A percentile compares a stretch with the other conserved stretches of the same genome.
phyloP scores from a whole-genome alignment of 2,888 invertebrate species.

The Eupithecia inturbata region DNA sequence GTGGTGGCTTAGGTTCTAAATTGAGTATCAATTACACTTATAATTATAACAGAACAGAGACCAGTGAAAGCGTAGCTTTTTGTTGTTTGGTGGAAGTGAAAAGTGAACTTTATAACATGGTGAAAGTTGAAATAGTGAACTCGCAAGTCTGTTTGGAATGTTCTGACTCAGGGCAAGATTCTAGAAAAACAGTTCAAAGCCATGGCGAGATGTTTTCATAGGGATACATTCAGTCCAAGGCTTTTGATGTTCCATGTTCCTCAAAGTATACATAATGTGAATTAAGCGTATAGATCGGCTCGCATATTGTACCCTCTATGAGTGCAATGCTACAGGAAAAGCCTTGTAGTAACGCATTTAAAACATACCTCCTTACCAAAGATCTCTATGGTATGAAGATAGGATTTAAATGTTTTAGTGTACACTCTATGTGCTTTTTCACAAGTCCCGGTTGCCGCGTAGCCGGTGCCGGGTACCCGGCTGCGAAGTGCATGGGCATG shows the following conservation, averaged over 20 bases:
- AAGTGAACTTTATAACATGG: neutral
- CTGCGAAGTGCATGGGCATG: too few species aligned
- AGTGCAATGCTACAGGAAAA: neutral
- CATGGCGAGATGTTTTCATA: neutral
- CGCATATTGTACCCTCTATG: neutral
- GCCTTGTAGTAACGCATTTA: neutral
- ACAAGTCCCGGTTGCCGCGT: too few species aligned
- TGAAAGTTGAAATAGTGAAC: neutral
- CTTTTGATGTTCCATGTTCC: conserved; percentile 2
- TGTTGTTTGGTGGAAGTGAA: neutral
- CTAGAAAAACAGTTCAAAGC: neutral
- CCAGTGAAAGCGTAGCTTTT: neutral
- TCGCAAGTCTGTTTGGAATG: neutral
- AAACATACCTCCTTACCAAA: neutral
- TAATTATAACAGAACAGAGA: neutral
- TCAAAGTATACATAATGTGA: conserved; percentile 1
- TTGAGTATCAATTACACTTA: neutral
- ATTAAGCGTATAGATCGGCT: neutral
- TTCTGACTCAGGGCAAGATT: neutral
- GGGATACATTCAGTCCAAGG: neutral
- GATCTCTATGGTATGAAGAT: neutral
- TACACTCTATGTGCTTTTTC: too few species aligned
- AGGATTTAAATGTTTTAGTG: neutral
- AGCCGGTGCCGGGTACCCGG: too few species aligned
- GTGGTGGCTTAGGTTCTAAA: neutral